Percentiles rank a stretch among this genome's conserved stretches.
These are phyloP conservation scores for Corythaixoides concolor DNA, from an alignment of 2,113 vertebrate genomes.

Conservation along the genomic window DNA sequence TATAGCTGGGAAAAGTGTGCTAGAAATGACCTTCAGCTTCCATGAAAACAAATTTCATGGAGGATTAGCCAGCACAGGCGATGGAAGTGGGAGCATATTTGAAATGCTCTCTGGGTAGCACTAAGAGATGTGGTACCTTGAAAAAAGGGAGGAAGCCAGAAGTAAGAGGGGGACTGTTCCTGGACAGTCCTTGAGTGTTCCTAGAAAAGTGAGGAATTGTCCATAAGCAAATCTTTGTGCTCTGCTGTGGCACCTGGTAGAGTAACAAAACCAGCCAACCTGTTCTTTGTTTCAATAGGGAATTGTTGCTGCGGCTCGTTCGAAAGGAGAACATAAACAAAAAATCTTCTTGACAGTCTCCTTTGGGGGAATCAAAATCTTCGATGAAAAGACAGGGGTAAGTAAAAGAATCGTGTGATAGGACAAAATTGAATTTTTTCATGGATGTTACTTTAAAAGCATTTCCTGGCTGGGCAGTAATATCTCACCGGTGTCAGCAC, in stretches of 20 bases:
- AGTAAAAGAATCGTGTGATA: slow-evolving; percentile 64
- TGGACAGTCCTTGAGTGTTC: background rate
- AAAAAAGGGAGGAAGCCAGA: background rate
- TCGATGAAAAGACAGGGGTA: slow-evolving; percentile 98
- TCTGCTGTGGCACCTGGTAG: background rate
- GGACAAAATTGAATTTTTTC: background rate
- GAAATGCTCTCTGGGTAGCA: background rate
- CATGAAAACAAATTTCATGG: slow-evolving; percentile 35
- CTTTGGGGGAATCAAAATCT: slow-evolving; percentile 99
- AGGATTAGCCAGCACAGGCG: background rate
- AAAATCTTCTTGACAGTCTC: slow-evolving; percentile 97
- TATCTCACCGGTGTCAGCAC: slow-evolving; percentile 36
- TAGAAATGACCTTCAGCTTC: slow-evolving; percentile 44
- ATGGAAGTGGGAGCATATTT: background rate
- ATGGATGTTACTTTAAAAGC: slow-evolving; percentile 18
- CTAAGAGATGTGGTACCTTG: background rate
- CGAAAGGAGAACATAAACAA: slow-evolving; percentile 98
- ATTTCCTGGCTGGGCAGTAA: slow-evolving; percentile 4
- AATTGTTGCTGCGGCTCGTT: slow-evolving; percentile 90
- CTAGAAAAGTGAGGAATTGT: background rate
- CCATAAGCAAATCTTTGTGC: background rate
- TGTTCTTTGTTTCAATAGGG: slow-evolving; percentile 80
- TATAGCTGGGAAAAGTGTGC: background rate
- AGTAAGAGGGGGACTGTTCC: background rate
- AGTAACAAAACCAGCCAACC: background rate